Evolutionary conservation across 2,888 invertebrate genomes (phyloP), one percentile per base, ranked within the genome.

Genomic region (Drosophila lutescens): DNA sequence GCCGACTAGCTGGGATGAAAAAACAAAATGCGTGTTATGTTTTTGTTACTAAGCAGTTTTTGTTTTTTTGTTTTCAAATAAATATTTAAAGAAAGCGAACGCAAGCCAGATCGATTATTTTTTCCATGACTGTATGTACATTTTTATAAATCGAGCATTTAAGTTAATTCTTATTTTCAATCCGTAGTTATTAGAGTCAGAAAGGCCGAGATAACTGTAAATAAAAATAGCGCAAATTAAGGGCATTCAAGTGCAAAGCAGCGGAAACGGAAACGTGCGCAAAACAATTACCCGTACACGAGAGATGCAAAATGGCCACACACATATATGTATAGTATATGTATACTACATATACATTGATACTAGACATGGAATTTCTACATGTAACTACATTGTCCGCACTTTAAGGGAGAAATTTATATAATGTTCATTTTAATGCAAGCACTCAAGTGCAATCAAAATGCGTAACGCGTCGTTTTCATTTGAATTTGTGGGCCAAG

Each of bases 181-280:
- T 26, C 26, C 26, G 26, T 26, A 26, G 7, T 26, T 26, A 36
- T n/a, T 36, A 66, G 58, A 53, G 17, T 34, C 9, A 30, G 49
- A 44, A 47, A 40, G 63, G 56, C 53, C 53, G 43, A 43, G 68
- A 69, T 68, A 66, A 63, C 65, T 77, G 78, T 77, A 72, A 77
- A 76, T 84, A 78, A 84, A 86, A 87, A 79, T 85, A 62, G 69
- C 70, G 74, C 70, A 79, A 87, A 79, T 85, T 74, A 77, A 76
- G 77, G 77, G 69, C 79, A 81, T 85, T 87, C 61, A 84, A 87
- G 82, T 81, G 87, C 77, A 87, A 60, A 46, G 77, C 71, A 76
- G 70, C 86, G 86, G 84, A 85, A 88, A 83, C 81, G 88, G 81
- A 88, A 86, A 83, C 83, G 86, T 72, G 76, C 67, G 81, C 88